Evolutionary conservation across 1,140 invertebrate species (phyloP).

Genomic region (Eumaeus atala): DNA sequence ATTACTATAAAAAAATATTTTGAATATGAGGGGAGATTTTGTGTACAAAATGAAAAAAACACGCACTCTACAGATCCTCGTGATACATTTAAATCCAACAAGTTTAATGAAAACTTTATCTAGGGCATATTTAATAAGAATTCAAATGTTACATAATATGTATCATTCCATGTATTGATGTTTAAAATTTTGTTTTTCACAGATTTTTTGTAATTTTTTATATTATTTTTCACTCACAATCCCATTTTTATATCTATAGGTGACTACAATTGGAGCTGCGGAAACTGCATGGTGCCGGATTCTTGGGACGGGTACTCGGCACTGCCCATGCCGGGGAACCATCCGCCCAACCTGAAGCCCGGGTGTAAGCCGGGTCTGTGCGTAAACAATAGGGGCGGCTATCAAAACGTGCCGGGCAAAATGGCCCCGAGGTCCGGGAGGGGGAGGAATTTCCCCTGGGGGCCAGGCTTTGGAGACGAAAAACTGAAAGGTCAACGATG

Average conservation of each 20-base stretch:
- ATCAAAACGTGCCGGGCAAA: slow-evolving; percentile 45
- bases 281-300: slow-evolving; percentile 47
- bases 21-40: no score
- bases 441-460: slow-evolving; percentile 52
- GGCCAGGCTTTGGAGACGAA: slow-evolving; percentile 42
- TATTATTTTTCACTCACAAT: slow-evolving; percentile 12
- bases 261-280: slow-evolving; percentile 50
- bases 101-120: no score
- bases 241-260: slow-evolving; percentile 33
- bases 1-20: no score
- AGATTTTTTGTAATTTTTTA: slow-evolving; percentile 10
- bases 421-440: slow-evolving; percentile 30
- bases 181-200: background rate
- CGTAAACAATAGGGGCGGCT: slow-evolving; percentile 34
- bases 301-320: slow-evolving; percentile 42
- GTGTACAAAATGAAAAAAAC: no score
- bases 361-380: slow-evolving; percentile 50
- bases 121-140: no score
- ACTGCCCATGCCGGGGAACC: slow-evolving; percentile 35
- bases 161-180: no score
- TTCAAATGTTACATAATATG: no score
- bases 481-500: slow-evolving; percentile 50
- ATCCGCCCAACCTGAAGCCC: slow-evolving; percentile 45
- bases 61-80: no score
- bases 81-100: no score